Conservation (phyloP, 2,113 vertebrate species). For the Prionailurus viverrinus region DNA sequence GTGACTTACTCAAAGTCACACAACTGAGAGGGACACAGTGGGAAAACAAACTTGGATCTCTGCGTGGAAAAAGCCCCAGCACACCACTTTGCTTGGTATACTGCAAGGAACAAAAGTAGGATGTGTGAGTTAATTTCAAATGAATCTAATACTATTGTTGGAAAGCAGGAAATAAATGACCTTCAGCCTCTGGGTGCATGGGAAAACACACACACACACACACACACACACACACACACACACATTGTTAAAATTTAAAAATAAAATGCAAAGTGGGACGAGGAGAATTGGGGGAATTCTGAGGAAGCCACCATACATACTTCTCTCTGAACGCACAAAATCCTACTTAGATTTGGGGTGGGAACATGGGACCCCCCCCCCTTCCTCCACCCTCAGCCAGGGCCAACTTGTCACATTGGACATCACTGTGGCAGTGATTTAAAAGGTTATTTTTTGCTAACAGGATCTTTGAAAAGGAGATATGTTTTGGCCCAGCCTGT, state of each 20-base stretch:
- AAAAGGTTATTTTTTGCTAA: background rate
- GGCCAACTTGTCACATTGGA: background rate
- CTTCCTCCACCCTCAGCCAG: background rate
- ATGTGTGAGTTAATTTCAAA: background rate
- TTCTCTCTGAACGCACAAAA: background rate
- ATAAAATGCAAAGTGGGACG: background rate
- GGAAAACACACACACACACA: background rate
- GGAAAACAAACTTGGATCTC: background rate
- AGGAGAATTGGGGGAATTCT: background rate
- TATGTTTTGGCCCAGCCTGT: background rate
- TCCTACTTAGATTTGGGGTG: background rate
- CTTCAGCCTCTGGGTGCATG: background rate
- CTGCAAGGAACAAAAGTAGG: background rate
- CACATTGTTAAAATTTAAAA: background rate
- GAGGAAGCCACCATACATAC: background rate
- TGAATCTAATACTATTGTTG: background rate
- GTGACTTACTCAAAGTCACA: background rate
- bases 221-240: background rate
- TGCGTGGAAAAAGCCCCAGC: background rate
- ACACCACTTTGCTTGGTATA: background rate
- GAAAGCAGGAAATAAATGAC: constrained; percentile 30
- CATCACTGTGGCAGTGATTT: background rate
- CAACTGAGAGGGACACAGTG: background rate
- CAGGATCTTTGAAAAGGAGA: background rate
- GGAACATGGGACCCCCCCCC: background rate